Conservation (phyloP, 2,797 vertebrate species). For the Lepilemur ruficaudatus region DNA sequence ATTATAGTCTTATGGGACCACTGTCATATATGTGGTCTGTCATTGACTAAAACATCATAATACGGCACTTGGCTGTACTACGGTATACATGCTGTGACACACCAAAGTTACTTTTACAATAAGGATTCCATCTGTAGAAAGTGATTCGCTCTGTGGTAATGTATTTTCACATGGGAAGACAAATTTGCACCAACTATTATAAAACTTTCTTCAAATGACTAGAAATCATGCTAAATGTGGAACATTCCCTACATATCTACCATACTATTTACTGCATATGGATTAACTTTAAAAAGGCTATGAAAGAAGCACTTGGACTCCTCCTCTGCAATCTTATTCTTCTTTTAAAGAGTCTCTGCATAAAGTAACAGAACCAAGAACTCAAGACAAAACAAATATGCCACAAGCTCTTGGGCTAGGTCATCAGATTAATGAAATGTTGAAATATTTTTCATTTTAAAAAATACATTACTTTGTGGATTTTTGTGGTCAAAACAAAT, state of each 20-base stretch:
- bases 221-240: not conserved
- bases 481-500: slow-evolving; percentile 24
- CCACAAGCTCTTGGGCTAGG: not conserved
- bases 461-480: slow-evolving; percentile 35
- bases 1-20: not conserved
- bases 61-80: not conserved
- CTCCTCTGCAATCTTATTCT: not conserved
- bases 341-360: not conserved
- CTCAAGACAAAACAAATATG: slow-evolving; percentile 46
- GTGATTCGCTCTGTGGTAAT: not conserved
- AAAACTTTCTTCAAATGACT: not conserved
- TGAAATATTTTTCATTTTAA: slow-evolving; percentile 53
- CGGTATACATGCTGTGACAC: not conserved
- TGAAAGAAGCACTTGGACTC: not conserved
- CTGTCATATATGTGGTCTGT: not conserved
- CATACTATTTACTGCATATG: not conserved
- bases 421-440: slow-evolving; percentile 36
- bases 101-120: not conserved
- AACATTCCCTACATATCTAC: not conserved
- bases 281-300: not conserved
- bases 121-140: not conserved
- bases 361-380: slow-evolving; percentile 29
- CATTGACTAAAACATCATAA: not conserved
- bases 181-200: not conserved
- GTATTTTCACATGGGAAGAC: slow-evolving; percentile 7